These are phyloP conservation scores for Cecidostiba fungosa DNA, from an alignment of 2,888 invertebrate species.

Conservation along the genomic window DNA sequence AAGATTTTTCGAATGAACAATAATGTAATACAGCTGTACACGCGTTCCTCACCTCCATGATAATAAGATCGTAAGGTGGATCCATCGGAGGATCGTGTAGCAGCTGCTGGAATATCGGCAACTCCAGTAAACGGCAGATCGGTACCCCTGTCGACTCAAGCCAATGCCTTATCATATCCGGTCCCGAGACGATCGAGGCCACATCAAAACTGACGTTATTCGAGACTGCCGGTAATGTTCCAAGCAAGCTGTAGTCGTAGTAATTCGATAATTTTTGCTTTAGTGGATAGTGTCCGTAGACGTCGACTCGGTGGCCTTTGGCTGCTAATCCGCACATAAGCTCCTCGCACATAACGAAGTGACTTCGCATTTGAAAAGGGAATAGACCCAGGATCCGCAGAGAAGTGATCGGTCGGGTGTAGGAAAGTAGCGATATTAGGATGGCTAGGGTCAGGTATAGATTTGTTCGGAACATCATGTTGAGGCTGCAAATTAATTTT, in stretches of 20 bases:
- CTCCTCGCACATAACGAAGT: slow-evolving; percentile 79
- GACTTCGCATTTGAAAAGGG: slow-evolving; percentile 80
- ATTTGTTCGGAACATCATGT: background rate
- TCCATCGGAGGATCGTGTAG: slow-evolving; percentile 65
- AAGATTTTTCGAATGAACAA: too few species aligned
- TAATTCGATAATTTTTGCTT: slow-evolving; percentile 67
- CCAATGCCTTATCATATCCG: slow-evolving; percentile 54
- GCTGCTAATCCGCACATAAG: slow-evolving; percentile 78
- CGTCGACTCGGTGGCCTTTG: slow-evolving; percentile 80
- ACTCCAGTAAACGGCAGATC: slow-evolving; percentile 61
- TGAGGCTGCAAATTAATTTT: background rate
- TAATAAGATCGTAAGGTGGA: slow-evolving; percentile 66
- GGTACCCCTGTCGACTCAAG: slow-evolving; percentile 29
- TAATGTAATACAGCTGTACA: too few species aligned
- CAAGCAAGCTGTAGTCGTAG: slow-evolving; percentile 65
- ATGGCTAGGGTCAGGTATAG: background rate
- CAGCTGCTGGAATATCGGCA: slow-evolving; percentile 59
- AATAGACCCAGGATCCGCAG: slow-evolving; percentile 80
- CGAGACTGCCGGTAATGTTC: slow-evolving; percentile 59
- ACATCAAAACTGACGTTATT: slow-evolving; percentile 8
- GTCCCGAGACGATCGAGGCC: too few species aligned
- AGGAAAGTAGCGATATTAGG: background rate
- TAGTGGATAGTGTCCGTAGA: slow-evolving; percentile 70
- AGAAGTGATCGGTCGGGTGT: slow-evolving; percentile 56
- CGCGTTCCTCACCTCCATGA: slow-evolving; percentile 65